Conservation (phyloP, 2,113 vertebrate species). For the Circaetus cinerascens region DNA sequence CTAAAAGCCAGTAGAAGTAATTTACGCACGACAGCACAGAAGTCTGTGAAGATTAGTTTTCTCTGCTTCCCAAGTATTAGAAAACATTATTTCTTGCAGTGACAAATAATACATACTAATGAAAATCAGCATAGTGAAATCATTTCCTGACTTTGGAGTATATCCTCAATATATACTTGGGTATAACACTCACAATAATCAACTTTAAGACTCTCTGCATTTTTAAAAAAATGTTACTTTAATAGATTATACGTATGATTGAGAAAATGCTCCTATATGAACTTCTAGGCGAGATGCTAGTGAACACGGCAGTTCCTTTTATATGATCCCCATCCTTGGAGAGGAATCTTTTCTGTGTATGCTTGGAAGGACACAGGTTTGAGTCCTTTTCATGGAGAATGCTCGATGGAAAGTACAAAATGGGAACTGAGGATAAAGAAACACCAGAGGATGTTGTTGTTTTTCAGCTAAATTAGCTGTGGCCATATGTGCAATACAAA, state of each 20-base stretch:
- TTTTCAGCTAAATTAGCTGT: background rate
- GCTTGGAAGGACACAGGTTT: background rate
- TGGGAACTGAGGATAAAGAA: background rate
- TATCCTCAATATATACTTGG: background rate
- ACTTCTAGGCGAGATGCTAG: background rate
- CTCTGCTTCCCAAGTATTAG: background rate
- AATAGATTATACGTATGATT: background rate
- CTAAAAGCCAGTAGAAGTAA: background rate
- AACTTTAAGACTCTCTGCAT: background rate
- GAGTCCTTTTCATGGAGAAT: background rate
- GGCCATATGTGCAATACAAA: background rate
- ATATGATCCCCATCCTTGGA: fast-evolving
- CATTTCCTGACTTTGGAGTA: background rate
- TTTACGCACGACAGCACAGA: background rate
- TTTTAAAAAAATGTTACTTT: background rate
- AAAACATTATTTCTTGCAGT: background rate
- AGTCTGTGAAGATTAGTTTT: background rate
- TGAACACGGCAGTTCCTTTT: background rate
- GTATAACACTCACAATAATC: background rate
- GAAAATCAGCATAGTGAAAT: background rate
- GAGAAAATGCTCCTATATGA: background rate
- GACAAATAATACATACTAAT: background rate
- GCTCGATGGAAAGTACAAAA: background rate
- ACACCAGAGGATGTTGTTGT: background rate
- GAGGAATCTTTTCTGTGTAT: background rate